A percentile compares a stretch with the other conserved stretches of the same genome.
Conservation (phyloP, 1,140 invertebrate species). For the Thaumatotibia leucotreta region DNA sequence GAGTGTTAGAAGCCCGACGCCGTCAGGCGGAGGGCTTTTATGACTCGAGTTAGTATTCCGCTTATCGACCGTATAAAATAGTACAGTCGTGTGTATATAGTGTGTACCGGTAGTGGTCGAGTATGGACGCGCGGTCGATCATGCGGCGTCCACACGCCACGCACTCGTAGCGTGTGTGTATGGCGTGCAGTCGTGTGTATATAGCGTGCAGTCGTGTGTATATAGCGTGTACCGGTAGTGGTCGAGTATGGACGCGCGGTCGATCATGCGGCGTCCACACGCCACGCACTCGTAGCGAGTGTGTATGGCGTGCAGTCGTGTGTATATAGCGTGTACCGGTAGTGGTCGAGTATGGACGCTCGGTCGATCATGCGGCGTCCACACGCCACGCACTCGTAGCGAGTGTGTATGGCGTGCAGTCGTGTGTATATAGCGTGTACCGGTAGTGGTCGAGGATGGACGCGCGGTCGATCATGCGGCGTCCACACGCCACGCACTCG, state of each 20-base stretch:
- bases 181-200: neutral
- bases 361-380: neutral
- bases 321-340: neutral
- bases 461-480: neutral
- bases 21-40: too few species aligned
- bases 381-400: neutral
- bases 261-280: neutral
- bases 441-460: neutral
- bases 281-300: neutral
- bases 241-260: neutral
- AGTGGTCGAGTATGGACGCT: neutral
- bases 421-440: neutral
- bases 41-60: too few species aligned
- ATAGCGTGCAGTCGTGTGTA: too few species aligned
- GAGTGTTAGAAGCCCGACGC: too few species aligned
- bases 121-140: neutral
- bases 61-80: too few species aligned
- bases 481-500: neutral
- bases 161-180: neutral
- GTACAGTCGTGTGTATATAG: too few species aligned
- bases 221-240: neutral
- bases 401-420: neutral
- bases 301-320: too few species aligned
- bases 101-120: neutral
- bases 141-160: neutral